Conservation (phyloP, 1,140 invertebrate genomes). For the Argopecten irradians region DNA sequence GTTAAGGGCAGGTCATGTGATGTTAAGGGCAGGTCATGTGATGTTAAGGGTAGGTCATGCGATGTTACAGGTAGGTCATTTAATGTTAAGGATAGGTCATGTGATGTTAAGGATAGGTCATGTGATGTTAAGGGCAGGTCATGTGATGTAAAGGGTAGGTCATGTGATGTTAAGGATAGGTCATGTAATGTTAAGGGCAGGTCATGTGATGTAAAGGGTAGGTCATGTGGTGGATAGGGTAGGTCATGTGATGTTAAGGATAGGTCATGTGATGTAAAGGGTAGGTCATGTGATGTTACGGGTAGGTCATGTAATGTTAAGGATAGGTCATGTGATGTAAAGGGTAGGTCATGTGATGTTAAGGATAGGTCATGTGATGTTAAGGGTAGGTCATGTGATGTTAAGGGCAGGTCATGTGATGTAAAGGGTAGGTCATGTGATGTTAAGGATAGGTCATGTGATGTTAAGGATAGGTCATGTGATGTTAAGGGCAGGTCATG, state of each 20-base stretch:
- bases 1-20: not conserved
- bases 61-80: not conserved
- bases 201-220: not conserved
- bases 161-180: too few relatives aligned
- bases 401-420: not conserved
- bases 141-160: too few relatives aligned
- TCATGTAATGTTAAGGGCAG: conserved; percentile 59
- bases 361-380: not conserved
- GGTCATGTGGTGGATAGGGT: not conserved
- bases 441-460: conserved; percentile 18
- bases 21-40: not conserved
- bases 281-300: too few relatives aligned
- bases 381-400: not conserved
- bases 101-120: not conserved
- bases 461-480: conserved; percentile 54
- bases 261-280: not conserved
- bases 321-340: not conserved
- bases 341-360: not conserved
- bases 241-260: not conserved
- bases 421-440: too few relatives aligned
- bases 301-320: not conserved
- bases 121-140: conserved; percentile 9
- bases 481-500: not conserved
- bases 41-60: not conserved
- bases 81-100: not conserved